Evolutionary conservation across 2,113 vertebrate species (phyloP), one percentile per base, ranked within the genome.

Genomic region (Dascyllus trimaculatus): DNA sequence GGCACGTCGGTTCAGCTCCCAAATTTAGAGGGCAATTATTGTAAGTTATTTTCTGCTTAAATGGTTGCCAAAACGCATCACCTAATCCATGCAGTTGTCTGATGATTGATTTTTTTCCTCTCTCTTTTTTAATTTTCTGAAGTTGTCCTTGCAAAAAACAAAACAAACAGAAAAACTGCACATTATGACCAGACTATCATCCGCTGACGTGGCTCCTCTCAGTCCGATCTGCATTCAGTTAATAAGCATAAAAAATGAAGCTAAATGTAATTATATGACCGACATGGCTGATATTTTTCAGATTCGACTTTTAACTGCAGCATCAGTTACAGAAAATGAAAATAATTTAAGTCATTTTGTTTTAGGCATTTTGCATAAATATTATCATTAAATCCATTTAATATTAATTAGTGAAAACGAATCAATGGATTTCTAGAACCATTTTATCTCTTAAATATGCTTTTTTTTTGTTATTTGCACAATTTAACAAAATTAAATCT

Each of bases 1-100:
- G 85, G 84, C 77, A 85, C 77, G 0, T 32, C 53, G 51, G 26
- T 15, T 66, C 11, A 15, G 64, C 56, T 74, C 35, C 11, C 45
- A 78, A 57, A 79, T 69, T 21, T 56, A 58, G 13, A 57, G 57
- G 66, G 17, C 78, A 69, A 81, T 86, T 85, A 83, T 85, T 86
- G 75, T 4, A 70, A 80, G 46, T 43, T 3, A 71, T 80, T 79
- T 81, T 86, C 49, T 58, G 48, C 58, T 52, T 8, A 25, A 49
- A 63, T 46, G 22, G 74, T 29, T 58, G 56, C 67, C 54, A 63
- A 71, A 68, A 13, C 80, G 1, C 46, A 68, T 62, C 29, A 62
- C 43, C 32, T 48, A 72, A 59, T 73, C 48, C 29, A 40, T 24
- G 40, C 46, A 45, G 58, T 38, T 71, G 43, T 62, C 13, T 62